Evolutionary conservation across 2,888 invertebrate genomes (phyloP).

Genomic region (Caenorhabditis sp.): DNA sequence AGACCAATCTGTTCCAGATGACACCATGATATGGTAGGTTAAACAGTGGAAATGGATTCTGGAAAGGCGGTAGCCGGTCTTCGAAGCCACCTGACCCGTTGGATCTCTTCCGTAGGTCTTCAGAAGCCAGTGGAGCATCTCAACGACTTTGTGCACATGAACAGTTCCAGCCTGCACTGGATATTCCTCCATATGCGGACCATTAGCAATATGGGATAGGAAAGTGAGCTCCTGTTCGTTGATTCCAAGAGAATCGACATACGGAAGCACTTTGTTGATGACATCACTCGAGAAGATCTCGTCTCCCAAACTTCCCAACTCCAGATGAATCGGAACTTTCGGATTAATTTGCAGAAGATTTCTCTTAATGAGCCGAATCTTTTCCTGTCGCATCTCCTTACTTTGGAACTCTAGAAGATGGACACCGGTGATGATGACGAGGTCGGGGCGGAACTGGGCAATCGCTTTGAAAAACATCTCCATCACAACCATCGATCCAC

Average conservation of each 20-base stretch:
- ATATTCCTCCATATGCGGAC: constrained; percentile 83
- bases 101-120: constrained; percentile 83
- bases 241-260: constrained; percentile 84
- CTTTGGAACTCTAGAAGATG: constrained; percentile 84
- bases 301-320: constrained; percentile 84
- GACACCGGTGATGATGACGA: constrained; percentile 84
- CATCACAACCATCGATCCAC: constrained; percentile 81
- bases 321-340: constrained; percentile 84
- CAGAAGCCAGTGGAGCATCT: constrained; percentile 85
- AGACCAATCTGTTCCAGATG: constrained; percentile 83
- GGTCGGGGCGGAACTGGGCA: constrained; percentile 83
- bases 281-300: constrained; percentile 82
- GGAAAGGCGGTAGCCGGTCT: constrained; percentile 83
- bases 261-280: constrained; percentile 83
- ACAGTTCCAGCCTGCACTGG: constrained; percentile 82
- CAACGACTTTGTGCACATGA: constrained; percentile 84
- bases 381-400: constrained; percentile 79
- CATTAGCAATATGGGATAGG: constrained; percentile 83
- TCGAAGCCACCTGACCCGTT: constrained; percentile 75
- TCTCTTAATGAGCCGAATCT: constrained; percentile 81
- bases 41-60: constrained; percentile 85
- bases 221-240: constrained; percentile 85
- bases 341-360: constrained; percentile 82
- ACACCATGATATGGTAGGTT: constrained; percentile 84
- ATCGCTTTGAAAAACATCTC: constrained; percentile 84